Conservation (phyloP, 1,140 invertebrate genomes). For the Brachionus angularis region DNA sequence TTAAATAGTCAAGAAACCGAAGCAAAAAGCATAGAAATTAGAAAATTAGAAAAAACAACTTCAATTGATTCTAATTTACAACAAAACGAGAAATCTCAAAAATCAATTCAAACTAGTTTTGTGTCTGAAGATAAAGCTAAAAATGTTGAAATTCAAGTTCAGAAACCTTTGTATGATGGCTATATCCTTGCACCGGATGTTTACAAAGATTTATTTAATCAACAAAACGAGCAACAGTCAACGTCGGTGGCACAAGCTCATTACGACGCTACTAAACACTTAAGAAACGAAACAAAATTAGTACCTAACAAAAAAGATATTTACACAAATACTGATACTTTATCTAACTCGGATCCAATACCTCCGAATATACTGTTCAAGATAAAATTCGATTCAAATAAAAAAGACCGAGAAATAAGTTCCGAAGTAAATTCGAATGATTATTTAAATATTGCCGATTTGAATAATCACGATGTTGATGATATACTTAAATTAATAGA, state of each 20-base stretch:
- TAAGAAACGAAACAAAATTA: background rate
- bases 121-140: no score
- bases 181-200: slow-evolving; percentile 12
- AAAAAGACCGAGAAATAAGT: slow-evolving; percentile 18
- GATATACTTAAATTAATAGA: slow-evolving; percentile 27
- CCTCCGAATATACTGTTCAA: slow-evolving; percentile 30
- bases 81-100: background rate
- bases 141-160: slow-evolving; percentile 5
- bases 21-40: no score
- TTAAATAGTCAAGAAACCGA: no score
- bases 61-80: no score
- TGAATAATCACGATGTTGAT: background rate
- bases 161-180: slow-evolving; percentile 37
- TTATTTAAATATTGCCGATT: slow-evolving; percentile 30
- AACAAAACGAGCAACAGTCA: background rate
- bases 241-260: background rate
- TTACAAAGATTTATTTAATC: background rate
- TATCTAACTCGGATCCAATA: background rate
- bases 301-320: background rate
- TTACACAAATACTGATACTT: background rate
- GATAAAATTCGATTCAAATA: background rate
- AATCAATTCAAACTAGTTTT: background rate
- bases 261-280: background rate
- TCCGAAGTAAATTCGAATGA: background rate
- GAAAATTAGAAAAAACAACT: no score